Base-by-base conservation (phyloP, 2,797 vertebrate genomes). In the Lagocephalus sceleratus region DNA sequence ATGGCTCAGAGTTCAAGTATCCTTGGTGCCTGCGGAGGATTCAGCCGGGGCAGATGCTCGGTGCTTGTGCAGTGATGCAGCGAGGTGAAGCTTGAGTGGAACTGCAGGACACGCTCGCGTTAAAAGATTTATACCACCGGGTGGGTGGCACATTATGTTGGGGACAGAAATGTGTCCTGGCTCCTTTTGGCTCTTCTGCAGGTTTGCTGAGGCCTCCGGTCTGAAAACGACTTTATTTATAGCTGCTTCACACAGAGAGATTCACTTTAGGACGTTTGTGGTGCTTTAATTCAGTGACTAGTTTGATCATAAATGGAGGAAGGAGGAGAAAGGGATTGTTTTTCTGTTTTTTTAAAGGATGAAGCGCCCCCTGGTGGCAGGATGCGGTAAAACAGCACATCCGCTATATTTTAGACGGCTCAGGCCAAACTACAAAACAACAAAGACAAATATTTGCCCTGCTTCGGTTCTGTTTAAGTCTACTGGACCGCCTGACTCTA, bases 1-100 rank as follows among this genome's bases (percentile, higher is more conserved):
- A 55, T 60, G 72, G 78, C 85, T 89, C 88, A 78, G 86, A 88
- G 89, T 88, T 91, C 87, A 89, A 85, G 81, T 68, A 84, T 84
- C 71, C 76, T 81, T 80, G 82, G 80, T 85, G 79, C 83, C 80
- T 73, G 54, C 59, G 68, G 76, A 81, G 81, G 71, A 76, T 82
- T 83, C 50, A 70, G 78, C 78, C 71, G 66, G 76, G 81, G 85
- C 58, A 78, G 78, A 81, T 70, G 76, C 80, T 84, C 70, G 81
- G 78, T 77, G 71, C 79, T 51, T 66, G 49, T 57, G 82, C 80
- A 83, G 77, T 63, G 81, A 83, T 88, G 87, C 79, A 84, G 82
- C 75, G 82, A 87, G 86, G 81, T 88, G 84, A 77, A 77, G 76
- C 71, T 55, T 63, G 63, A 55, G 73, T 68, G 67, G 76, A 84